Conservation (phyloP, 2,888 invertebrate genomes). For the Rosalia funebris region DNA sequence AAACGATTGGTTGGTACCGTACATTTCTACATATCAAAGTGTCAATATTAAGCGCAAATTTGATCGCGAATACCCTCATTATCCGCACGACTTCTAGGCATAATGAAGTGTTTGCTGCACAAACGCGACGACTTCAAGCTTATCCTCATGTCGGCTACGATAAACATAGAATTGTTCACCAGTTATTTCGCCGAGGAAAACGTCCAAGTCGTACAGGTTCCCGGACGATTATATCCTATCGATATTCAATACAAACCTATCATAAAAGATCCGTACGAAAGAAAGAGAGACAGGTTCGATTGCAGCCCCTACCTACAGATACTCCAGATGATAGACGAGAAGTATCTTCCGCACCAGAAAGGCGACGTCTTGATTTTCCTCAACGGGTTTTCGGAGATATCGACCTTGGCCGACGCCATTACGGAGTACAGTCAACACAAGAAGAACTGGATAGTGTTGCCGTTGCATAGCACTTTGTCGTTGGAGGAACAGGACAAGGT, state of each 20-base stretch:
- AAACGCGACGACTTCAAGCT: slow-evolving; percentile 85
- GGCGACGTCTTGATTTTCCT: slow-evolving; percentile 96
- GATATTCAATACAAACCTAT: slow-evolving; percentile 86
- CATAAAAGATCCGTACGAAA: slow-evolving; percentile 68
- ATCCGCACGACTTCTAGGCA: slow-evolving; percentile 90
- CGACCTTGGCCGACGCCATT: slow-evolving; percentile 85
- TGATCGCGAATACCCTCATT: no score
- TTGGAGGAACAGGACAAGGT: slow-evolving; percentile 96
- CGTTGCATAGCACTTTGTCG: slow-evolving; percentile 92
- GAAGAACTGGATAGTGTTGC: slow-evolving; percentile 91
- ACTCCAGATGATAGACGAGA: slow-evolving; percentile 90
- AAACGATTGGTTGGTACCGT: no score
- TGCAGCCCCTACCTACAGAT: slow-evolving; percentile 93
- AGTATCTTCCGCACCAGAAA: slow-evolving; percentile 73
- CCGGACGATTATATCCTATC: slow-evolving; percentile 94
- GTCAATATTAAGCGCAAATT: no score
- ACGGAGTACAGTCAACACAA: slow-evolving; percentile 81
- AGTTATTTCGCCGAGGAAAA: slow-evolving; percentile 85
- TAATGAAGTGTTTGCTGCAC: slow-evolving; percentile 90
- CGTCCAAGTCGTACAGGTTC: slow-evolving; percentile 76
- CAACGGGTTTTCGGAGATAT: slow-evolving; percentile 91
- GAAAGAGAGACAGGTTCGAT: slow-evolving; percentile 81
- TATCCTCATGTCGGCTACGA: slow-evolving; percentile 98
- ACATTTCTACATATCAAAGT: no score
- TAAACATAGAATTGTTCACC: slow-evolving; percentile 94